phyloP scores from a whole-genome alignment of 2,113 vertebrate genomes.

The Pholis gunnellus region DNA sequence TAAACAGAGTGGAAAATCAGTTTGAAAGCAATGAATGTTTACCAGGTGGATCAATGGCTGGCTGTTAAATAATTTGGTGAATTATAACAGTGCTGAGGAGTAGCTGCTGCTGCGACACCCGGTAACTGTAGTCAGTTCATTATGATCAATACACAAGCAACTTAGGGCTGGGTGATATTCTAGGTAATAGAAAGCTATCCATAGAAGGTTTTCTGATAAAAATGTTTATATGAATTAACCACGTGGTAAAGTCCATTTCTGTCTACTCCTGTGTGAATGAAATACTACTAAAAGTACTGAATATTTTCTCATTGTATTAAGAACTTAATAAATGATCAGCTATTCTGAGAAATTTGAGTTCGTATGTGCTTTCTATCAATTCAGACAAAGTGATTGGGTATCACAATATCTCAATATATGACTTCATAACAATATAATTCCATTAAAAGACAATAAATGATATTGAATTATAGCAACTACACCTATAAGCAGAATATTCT shows the following conservation, averaged over 20 bases:
- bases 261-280: no score
- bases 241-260: no score
- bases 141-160: constrained; percentile 5
- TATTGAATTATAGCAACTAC: not conserved
- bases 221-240: not conserved
- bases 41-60: constrained; percentile 68
- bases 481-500: not conserved
- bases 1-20: constrained; percentile 61
- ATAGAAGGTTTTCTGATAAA: not conserved
- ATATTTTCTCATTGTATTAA: no score
- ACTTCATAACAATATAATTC: no score
- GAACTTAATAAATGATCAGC: no score
- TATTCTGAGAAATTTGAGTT: no score
- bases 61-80: constrained; percentile 71
- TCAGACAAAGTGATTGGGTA: no score
- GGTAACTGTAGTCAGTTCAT: constrained; percentile 6
- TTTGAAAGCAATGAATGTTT: constrained; percentile 76
- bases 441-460: not conserved
- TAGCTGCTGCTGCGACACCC: constrained; percentile 23
- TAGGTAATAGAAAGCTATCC: not conserved
- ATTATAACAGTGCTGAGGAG: constrained; percentile 43
- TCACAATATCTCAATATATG: no score
- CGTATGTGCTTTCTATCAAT: no score
- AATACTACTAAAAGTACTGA: no score
- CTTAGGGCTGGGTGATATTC: not conserved